Percentiles rank a stretch among this genome's conserved stretches.
These are phyloP conservation scores for Nesidiocoris tenuis DNA, from an alignment of 2,888 invertebrate species.

Conservation along the genomic window DNA sequence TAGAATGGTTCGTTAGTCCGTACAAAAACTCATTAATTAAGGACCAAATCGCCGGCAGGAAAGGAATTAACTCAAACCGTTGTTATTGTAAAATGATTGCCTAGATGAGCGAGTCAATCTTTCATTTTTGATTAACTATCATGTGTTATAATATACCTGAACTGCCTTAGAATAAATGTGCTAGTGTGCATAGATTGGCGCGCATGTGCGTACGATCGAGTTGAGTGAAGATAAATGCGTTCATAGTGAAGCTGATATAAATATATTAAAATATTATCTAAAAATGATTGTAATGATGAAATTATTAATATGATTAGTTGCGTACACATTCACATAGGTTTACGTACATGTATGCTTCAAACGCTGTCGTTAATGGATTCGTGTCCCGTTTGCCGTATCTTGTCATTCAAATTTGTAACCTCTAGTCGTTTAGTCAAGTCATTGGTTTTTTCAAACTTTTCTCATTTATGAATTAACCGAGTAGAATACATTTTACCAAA, in stretches of 20 bases:
- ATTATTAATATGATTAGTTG: not conserved
- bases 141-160: not conserved
- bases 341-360: not conserved
- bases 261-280: not conserved
- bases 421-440: too few species aligned
- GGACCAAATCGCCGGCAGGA: not conserved
- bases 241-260: not conserved
- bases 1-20: not conserved
- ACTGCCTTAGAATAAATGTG: not conserved
- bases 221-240: not conserved
- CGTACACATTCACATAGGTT: not conserved
- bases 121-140: not conserved
- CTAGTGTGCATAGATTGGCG: not conserved
- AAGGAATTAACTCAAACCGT: not conserved
- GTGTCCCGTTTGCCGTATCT: not conserved
- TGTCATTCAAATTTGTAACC: not conserved
- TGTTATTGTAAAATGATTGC: too few species aligned
- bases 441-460: too few species aligned
- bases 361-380: not conserved
- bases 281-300: not conserved
- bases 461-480: too few species aligned
- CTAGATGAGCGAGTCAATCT: not conserved
- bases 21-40: not conserved
- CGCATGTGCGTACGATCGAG: not conserved
- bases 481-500: too few species aligned